Conservation (phyloP, 2,888 invertebrate genomes). For the Epirrita christyi region DNA sequence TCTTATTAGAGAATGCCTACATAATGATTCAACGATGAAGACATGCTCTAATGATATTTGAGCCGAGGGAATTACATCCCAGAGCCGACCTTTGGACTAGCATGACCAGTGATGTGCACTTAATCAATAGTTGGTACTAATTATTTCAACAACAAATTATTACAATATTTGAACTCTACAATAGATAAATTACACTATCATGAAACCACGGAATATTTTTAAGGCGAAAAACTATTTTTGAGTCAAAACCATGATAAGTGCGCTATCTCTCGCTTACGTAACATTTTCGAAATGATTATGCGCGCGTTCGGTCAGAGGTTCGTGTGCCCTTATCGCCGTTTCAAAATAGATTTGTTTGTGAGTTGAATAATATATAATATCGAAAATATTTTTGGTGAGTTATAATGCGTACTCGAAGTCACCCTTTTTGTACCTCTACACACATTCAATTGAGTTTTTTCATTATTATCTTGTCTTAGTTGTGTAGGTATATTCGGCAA, state of each 20-base stretch:
- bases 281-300: slow-evolving; percentile 53
- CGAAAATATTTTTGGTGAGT: slow-evolving; percentile 1
- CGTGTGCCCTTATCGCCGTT: slow-evolving; percentile 43
- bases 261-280: slow-evolving; percentile 40
- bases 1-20: no score
- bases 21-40: no score
- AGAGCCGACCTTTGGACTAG: no score
- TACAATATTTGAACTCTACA: not conserved
- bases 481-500: no score
- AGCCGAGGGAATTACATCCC: no score
- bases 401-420: no score
- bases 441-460: no score
- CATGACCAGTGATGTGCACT: no score
- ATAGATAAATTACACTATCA: no score
- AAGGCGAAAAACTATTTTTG: slow-evolving; percentile 33
- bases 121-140: not conserved
- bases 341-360: slow-evolving; percentile 18
- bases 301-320: slow-evolving; percentile 45
- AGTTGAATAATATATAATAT: slow-evolving; percentile 9
- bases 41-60: no score
- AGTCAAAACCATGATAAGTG: slow-evolving; percentile 49
- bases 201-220: slow-evolving; percentile 4
- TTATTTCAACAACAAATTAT: not conserved
- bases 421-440: no score
- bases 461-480: no score